Conservation (phyloP, 2,888 invertebrate species). For the Caradrina clavipalpis region DNA sequence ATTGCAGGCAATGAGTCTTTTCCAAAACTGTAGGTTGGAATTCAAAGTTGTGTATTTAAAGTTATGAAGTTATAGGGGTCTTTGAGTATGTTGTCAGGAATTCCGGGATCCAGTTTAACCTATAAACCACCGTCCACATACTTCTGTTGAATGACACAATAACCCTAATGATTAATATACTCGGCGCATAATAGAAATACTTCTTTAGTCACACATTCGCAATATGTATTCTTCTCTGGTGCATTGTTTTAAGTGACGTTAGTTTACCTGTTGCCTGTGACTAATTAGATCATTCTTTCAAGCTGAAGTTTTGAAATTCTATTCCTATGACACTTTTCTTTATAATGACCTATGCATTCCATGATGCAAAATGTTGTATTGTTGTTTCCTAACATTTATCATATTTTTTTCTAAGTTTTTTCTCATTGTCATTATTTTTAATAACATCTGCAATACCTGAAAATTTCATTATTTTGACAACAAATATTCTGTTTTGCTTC, state of each 20-base stretch:
- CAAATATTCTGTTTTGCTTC: too few species aligned
- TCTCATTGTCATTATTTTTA: background rate
- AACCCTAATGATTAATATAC: constrained; percentile 52
- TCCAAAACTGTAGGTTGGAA: background rate
- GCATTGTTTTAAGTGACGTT: constrained; percentile 58
- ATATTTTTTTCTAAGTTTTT: too few species aligned
- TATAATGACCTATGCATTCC: background rate
- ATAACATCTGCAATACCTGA: background rate
- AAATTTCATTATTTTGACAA: background rate
- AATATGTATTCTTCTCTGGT: constrained; percentile 58
- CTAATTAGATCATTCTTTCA: constrained; percentile 13
- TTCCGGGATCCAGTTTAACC: background rate
- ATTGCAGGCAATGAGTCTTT: background rate
- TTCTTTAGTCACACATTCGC: constrained; percentile 58
- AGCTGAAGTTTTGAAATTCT: constrained; percentile 12
- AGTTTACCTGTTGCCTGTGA: constrained; percentile 35
- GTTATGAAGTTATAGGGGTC: background rate
- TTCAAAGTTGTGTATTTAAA: background rate
- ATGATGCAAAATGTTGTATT: background rate
- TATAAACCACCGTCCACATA: background rate
- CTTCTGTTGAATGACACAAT: constrained; percentile 29
- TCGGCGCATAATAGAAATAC: constrained; percentile 57
- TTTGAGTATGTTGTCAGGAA: background rate
- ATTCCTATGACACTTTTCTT: background rate
- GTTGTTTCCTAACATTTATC: background rate